Evolutionary conservation across 1,140 invertebrate species (phyloP).

Genomic region (Drosophila parvula): DNA sequence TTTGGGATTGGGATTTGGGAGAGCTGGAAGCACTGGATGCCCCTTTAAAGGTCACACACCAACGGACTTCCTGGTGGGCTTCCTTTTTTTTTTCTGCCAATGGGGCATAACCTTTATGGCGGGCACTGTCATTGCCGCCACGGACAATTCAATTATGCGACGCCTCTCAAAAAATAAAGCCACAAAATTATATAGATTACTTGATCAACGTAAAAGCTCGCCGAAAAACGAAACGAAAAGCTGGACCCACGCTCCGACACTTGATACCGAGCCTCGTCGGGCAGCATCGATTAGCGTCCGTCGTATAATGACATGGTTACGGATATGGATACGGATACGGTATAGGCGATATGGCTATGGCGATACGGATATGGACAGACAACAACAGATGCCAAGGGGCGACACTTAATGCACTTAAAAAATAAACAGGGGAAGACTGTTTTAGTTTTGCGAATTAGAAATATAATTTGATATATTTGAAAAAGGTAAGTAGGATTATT

Average conservation of each 20-base stretch:
- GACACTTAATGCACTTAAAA: constrained; percentile 5
- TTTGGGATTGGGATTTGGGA: background rate
- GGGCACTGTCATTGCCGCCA: constrained; percentile 20
- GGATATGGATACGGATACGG: constrained; percentile 10
- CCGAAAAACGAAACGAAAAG: constrained; percentile 6
- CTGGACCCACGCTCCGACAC: constrained; percentile 23
- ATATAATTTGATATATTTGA: background rate
- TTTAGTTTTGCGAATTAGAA: background rate
- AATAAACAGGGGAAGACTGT: background rate
- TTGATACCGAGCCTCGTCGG: constrained; percentile 50
- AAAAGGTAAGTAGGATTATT: too few species aligned
- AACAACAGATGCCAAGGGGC: background rate
- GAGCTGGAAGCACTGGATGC: background rate
- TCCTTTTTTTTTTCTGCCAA: background rate
- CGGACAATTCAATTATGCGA: constrained; percentile 51
- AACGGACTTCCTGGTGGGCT: constrained; percentile 3
- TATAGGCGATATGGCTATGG: background rate
- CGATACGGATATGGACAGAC: constrained; percentile 4
- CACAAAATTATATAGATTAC: constrained; percentile 37
- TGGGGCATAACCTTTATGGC: constrained; percentile 48
- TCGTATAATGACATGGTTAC: constrained; percentile 19
- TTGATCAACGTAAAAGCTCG: constrained; percentile 44
- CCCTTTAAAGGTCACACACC: constrained; percentile 11
- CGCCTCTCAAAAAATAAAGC: constrained; percentile 27
- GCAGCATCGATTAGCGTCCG: constrained; percentile 60